Percentiles rank a stretch among this genome's conserved stretches.
phyloP scores from a whole-genome alignment of 2,797 vertebrate species.

The Pseudomugil tenellus region DNA sequence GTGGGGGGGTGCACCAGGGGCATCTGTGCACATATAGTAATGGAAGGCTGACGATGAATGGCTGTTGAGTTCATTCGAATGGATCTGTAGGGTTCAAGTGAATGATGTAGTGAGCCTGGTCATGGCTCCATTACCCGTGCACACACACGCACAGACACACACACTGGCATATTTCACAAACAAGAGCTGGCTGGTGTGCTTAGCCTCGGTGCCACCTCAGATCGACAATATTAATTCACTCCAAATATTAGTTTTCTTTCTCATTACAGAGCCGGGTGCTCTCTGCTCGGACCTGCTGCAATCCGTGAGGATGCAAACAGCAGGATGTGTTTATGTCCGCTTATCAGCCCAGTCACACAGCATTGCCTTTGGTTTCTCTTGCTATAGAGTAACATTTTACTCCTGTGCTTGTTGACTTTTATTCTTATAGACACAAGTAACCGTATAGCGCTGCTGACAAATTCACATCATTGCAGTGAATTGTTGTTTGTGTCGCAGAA shows the following conservation, averaged over 20 bases:
- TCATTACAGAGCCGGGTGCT: conserved; percentile 68
- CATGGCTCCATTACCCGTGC: conserved; percentile 28
- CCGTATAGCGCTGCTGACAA: conserved; percentile 46
- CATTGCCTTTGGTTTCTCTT: conserved; percentile 32
- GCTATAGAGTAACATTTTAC: conserved; percentile 23
- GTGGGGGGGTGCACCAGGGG: too few relatives aligned
- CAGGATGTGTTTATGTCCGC: conserved; percentile 41
- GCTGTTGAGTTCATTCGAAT: conserved; percentile 22
- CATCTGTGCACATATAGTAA: conserved; percentile 41
- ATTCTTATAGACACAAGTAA: conserved; percentile 50
- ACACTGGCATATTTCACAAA: conserved; percentile 61
- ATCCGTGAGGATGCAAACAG: conserved; percentile 62
- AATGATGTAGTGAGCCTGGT: conserved; percentile 51
- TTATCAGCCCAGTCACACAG: conserved; percentile 47
- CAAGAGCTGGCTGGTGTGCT: conserved; percentile 48
- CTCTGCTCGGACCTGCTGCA: conserved; percentile 56
- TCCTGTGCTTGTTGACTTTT: conserved; percentile 40
- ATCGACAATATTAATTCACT: conserved; percentile 77
- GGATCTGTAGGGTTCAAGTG: conserved; percentile 58
- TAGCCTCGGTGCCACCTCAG: conserved; percentile 61
- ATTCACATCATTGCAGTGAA: conserved; percentile 43
- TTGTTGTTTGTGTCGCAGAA: conserved; percentile 57
- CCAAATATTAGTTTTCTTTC: conserved; percentile 77
- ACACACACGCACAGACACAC: too few relatives aligned
- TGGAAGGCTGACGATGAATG: conserved; percentile 53